Percentiles rank a stretch among this genome's conserved stretches.
phyloP scores from a whole-genome alignment of 2,797 vertebrate species.

The Valencia hispanica region DNA sequence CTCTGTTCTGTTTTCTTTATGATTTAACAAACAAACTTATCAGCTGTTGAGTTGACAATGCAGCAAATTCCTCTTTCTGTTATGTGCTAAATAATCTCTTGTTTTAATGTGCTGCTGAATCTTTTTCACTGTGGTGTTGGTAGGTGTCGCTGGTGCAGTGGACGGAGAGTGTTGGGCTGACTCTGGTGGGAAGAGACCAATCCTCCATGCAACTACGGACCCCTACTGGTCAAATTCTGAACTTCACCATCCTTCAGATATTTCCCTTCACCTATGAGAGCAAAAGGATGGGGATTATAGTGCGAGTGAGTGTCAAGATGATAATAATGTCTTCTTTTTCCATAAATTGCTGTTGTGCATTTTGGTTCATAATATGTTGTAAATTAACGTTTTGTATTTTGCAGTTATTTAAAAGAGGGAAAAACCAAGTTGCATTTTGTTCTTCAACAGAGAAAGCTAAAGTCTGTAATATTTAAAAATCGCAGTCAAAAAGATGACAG shows the following conservation, averaged over 20 bases:
- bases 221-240: conserved; percentile 96
- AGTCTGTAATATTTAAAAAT: not conserved
- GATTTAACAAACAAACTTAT: not conserved
- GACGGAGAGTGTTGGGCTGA: conserved; percentile 96
- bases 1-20: not conserved
- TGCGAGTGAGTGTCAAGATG: conserved; percentile 83
- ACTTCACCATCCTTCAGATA: conserved; percentile 98
- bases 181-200: conserved; percentile 95
- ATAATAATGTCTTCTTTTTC: not conserved
- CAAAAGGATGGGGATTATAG: conserved; percentile 98
- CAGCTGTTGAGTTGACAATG: not conserved
- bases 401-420: not conserved
- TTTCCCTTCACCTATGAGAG: conserved; percentile 99
- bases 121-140: conserved; percentile 41
- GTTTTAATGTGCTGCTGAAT: not conserved
- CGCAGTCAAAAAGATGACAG: not conserved
- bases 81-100: not conserved
- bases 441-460: not conserved
- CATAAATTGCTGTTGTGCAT: not conserved
- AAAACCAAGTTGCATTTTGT: not conserved
- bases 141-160: conserved; percentile 99
- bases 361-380: not conserved
- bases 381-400: not conserved
- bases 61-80: not conserved
- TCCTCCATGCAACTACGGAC: conserved; percentile 98